Conservation (phyloP, 53 echinoderm and acorn worm species). For the Zoroaster sp. region DNA sequence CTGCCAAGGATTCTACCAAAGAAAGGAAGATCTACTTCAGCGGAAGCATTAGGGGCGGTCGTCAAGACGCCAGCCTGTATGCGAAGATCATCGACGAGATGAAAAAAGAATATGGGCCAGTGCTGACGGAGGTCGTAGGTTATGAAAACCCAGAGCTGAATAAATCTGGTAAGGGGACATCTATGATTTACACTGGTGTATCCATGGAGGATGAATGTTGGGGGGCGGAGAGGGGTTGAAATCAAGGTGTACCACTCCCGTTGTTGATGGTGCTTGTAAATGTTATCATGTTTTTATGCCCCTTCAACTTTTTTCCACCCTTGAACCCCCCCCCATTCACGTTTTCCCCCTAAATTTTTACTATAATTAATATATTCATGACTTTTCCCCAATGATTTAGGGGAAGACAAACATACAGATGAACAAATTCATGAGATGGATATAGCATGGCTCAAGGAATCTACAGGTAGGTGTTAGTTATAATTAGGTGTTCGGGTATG, state of each 20-base stretch:
- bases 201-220: no score
- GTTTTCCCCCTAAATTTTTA: no score
- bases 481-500: no score
- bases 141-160: not conserved
- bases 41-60: conserved; percentile 91
- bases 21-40: conserved; percentile 85
- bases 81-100: conserved; percentile 75
- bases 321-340: no score
- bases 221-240: no score
- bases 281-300: no score
- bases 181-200: no score
- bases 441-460: conserved; percentile 73
- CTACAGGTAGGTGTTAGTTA: conserved; percentile 69
- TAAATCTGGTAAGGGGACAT: no score
- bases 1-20: not conserved
- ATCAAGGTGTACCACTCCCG: no score
- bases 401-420: conserved; percentile 25
- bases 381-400: not conserved
- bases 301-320: no score
- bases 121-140: conserved; percentile 83
- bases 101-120: conserved; percentile 67
- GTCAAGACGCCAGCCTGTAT: conserved; percentile 81
- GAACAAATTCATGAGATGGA: conserved; percentile 79
- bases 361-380: not conserved
- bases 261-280: no score